Conservation (phyloP, 2,113 vertebrate genomes). For the Arenaria interpres region DNA sequence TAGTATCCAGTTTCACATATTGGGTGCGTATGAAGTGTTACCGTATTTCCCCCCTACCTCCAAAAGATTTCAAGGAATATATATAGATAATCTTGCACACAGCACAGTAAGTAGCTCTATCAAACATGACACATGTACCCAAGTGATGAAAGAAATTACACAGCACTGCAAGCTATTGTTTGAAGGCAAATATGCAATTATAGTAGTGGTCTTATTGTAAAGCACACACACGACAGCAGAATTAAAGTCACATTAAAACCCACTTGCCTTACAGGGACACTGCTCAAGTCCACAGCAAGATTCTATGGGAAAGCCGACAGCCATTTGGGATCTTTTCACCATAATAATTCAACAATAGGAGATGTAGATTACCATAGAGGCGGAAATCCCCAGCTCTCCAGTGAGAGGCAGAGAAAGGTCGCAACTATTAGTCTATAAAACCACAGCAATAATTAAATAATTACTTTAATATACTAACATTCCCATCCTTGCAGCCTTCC, state of each 20-base stretch:
- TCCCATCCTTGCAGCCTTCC: background rate
- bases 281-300: background rate
- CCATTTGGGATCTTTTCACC: background rate
- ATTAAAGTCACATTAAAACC: background rate
- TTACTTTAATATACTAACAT: conserved; percentile 16
- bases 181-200: background rate
- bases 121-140: background rate
- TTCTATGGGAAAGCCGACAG: background rate
- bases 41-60: accelerated
- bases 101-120: background rate
- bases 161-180: background rate
- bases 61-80: background rate
- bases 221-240: background rate
- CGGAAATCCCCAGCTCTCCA: background rate
- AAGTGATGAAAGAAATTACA: background rate
- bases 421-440: conserved; percentile 22
- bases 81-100: background rate
- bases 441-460: conserved; percentile 33
- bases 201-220: background rate
- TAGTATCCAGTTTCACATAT: background rate
- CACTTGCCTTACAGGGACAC: background rate
- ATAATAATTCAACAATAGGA: background rate
- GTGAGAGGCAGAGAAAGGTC: background rate
- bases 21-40: background rate
- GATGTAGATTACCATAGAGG: background rate